A percentile compares a stretch with the other conserved stretches of the same genome.
phyloP scores from a whole-genome alignment of 2,888 invertebrate genomes.

The Toxonevra muliebris region DNA sequence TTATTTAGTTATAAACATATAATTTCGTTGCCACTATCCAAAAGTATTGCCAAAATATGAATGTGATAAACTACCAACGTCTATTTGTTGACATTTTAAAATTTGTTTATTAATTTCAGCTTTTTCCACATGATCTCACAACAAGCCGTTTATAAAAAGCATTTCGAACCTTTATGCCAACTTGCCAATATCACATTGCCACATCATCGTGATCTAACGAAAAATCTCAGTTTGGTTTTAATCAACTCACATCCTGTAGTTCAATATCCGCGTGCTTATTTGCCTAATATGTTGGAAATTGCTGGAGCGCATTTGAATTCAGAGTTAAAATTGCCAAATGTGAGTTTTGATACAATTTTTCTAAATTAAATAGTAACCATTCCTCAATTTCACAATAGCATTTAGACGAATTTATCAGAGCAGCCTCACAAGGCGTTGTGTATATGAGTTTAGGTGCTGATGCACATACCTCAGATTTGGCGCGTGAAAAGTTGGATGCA shows the following conservation, averaged over 20 bases:
- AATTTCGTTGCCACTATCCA: too few relatives aligned
- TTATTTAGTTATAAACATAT: too few relatives aligned
- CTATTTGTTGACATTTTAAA: too few relatives aligned
- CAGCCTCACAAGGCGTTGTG: constrained; percentile 61
- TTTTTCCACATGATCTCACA: constrained; percentile 64
- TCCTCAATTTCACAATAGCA: constrained; percentile 43
- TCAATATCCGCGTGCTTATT: constrained; percentile 61
- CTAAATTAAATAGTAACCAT: background rate
- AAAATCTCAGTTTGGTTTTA: constrained; percentile 61
- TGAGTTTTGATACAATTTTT: constrained; percentile 34
- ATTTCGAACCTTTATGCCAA: constrained; percentile 55
- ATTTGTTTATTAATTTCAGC: too few relatives aligned
- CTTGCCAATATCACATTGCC: constrained; percentile 49
- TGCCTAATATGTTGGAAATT: constrained; percentile 62
- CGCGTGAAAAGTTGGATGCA: constrained; percentile 57
- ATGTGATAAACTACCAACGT: too few relatives aligned
- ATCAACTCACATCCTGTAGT: constrained; percentile 62
- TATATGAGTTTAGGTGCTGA: constrained; percentile 66
- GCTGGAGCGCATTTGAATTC: constrained; percentile 57
- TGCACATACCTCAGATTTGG: constrained; percentile 55
- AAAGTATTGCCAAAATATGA: too few relatives aligned
- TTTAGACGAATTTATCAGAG: constrained; percentile 59
- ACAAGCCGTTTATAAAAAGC: constrained; percentile 59
- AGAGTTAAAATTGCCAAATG: constrained; percentile 48
- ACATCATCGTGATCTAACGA: constrained; percentile 59